phyloP scores from a whole-genome alignment of 2,113 vertebrate species.

The Synchiropus splendidus region DNA sequence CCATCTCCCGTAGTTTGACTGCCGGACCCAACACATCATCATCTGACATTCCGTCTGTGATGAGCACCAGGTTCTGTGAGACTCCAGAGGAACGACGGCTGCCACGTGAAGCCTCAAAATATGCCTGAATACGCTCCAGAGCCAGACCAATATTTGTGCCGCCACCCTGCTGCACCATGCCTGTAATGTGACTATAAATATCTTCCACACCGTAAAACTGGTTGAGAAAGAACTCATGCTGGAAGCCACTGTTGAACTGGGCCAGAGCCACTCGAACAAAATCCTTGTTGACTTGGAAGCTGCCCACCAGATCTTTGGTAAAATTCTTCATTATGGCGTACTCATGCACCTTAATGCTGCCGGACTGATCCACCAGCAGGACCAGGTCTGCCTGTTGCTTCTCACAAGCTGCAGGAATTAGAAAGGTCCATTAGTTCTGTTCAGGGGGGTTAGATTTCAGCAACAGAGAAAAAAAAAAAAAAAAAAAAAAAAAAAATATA shows the following conservation, averaged over 20 bases:
- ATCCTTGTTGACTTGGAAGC: slow-evolving; percentile 52
- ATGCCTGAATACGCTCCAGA: slow-evolving; percentile 31
- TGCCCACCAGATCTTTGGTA: slow-evolving; percentile 43
- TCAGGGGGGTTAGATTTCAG: too few relatives aligned
- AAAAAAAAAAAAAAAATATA: too few relatives aligned
- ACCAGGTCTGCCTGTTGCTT: slow-evolving; percentile 64
- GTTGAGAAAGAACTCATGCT: slow-evolving; percentile 64
- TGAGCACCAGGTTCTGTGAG: slow-evolving; percentile 68
- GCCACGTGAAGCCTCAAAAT: slow-evolving; percentile 55
- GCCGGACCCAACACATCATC: slow-evolving; percentile 47
- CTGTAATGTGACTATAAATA: slow-evolving; percentile 40
- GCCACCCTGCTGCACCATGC: slow-evolving; percentile 23
- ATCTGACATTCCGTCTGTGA: slow-evolving; percentile 64
- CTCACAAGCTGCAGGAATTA: slow-evolving; percentile 53
- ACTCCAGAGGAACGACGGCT: slow-evolving; percentile 37
- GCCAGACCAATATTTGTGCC: slow-evolving; percentile 52
- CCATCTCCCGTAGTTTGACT: slow-evolving; percentile 19
- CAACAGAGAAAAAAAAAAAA: too few relatives aligned
- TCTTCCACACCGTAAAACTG: slow-evolving; percentile 16
- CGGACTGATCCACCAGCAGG: slow-evolving; percentile 69
- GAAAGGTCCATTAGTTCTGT: too few relatives aligned
- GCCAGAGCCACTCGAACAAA: slow-evolving; percentile 59
- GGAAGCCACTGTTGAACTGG: slow-evolving; percentile 58
- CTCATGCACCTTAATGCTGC: slow-evolving; percentile 35
- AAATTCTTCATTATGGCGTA: slow-evolving; percentile 65